Conservation (phyloP, 2,888 invertebrate genomes). For the Chrysomela aeneicollis region DNA sequence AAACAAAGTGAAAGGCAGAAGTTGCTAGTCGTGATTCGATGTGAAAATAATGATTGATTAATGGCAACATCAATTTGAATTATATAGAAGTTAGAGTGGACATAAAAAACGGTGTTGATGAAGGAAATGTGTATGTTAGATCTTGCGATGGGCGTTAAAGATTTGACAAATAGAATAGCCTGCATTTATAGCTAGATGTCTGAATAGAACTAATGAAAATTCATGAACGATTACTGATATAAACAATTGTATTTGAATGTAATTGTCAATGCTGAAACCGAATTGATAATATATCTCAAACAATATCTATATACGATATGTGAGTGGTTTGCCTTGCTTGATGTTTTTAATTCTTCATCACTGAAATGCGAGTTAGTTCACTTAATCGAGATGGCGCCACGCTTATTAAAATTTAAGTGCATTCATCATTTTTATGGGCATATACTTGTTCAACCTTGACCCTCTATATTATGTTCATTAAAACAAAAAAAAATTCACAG, state of each 20-base stretch:
- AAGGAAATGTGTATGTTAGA: background rate
- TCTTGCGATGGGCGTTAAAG: background rate
- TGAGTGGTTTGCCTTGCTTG: no score
- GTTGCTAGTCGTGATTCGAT: constrained; percentile 5
- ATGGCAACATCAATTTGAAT: background rate
- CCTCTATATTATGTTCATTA: constrained; percentile 4
- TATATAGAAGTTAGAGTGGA: background rate
- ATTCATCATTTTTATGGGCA: constrained; percentile 19
- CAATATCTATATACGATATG: no score
- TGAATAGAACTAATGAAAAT: no score
- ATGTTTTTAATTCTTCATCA: background rate
- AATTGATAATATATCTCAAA: no score
- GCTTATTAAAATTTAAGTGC: constrained; percentile 16
- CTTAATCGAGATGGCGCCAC: constrained; percentile 20
- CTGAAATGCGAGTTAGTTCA: constrained; percentile 1
- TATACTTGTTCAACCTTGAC: constrained; percentile 10
- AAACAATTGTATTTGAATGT: no score
- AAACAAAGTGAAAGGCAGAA: constrained; percentile 20
- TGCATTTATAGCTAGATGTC: no score
- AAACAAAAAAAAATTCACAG: background rate
- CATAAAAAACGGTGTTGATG: background rate
- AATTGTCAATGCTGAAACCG: no score
- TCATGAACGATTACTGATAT: no score
- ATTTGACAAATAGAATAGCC: no score
- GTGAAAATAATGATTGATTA: constrained; percentile 2